A percentile compares a stretch with the other conserved stretches of the same genome.
phyloP scores from a whole-genome alignment of 2,888 invertebrate species.

The Thalpophila matura region DNA sequence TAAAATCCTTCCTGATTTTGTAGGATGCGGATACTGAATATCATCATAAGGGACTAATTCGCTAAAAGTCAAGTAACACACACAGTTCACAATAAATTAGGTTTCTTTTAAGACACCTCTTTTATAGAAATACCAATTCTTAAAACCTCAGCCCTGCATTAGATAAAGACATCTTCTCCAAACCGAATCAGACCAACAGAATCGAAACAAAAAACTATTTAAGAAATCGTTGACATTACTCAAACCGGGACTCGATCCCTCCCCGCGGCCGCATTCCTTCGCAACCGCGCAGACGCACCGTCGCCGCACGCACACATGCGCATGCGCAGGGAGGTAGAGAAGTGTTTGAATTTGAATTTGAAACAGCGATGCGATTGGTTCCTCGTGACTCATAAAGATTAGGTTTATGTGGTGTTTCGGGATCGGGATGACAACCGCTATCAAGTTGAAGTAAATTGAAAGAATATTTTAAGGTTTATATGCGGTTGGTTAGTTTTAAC shows the following conservation, averaged over 20 bases:
- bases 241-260: conserved; percentile 56
- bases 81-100: no score
- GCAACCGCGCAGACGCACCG: conserved; percentile 76
- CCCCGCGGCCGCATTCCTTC: conserved; percentile 77
- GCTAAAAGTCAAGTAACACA: no score
- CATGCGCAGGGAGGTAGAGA: conserved; percentile 32
- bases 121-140: conserved; percentile 17
- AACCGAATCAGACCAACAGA: conserved; percentile 46
- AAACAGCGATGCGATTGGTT: conserved; percentile 50
- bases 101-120: conserved; percentile 15
- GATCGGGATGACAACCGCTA: conserved; percentile 13
- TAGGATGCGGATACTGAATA: neutral
- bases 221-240: conserved; percentile 62
- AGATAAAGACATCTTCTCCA: conserved; percentile 55
- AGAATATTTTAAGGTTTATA: no score
- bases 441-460: conserved; percentile 14
- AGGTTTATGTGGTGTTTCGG: conserved; percentile 30
- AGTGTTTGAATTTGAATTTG: conserved; percentile 52
- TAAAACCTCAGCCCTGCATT: conserved; percentile 18
- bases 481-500: no score
- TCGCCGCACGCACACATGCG: conserved; percentile 72
- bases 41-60: no score
- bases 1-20: no score
- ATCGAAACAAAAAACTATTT: conserved; percentile 61
- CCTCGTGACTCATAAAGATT: conserved; percentile 56